Percentiles rank a stretch among this genome's conserved stretches.
These are phyloP conservation scores for Corvus cornix DNA, from an alignment of 2,113 vertebrate genomes.

Conservation along the genomic window DNA sequence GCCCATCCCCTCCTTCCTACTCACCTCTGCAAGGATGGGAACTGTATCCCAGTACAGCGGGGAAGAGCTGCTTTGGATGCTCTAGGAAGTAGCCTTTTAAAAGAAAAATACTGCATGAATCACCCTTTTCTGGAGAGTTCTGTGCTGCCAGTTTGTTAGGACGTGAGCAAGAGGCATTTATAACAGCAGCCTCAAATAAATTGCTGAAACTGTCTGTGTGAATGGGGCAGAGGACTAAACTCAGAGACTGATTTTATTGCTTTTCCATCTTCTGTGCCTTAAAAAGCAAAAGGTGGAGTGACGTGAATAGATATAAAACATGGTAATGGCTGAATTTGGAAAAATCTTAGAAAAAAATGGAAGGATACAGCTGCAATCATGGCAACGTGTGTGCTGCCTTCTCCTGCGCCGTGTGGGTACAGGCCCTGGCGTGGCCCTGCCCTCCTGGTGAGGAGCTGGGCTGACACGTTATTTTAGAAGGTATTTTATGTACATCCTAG, in stretches of 20 bases:
- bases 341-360: neutral
- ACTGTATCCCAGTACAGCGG: fast-evolving
- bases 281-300: neutral
- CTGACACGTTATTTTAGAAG: neutral
- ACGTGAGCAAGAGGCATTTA: neutral
- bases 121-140: neutral
- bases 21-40: neutral
- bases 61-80: neutral
- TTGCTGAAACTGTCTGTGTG: neutral
- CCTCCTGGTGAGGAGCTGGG: neutral
- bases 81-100: neutral
- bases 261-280: neutral
- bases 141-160: neutral
- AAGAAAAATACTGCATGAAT: neutral
- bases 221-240: neutral
- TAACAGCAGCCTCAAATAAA: neutral
- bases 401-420: fast-evolving
- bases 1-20: fast-evolving
- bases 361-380: fast-evolving
- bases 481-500: neutral
- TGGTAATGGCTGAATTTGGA: neutral
- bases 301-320: neutral
- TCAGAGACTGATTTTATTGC: neutral
- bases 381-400: neutral
- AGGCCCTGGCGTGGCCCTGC: fast-evolving